Conservation (phyloP, 2,888 invertebrate species). For the Acanthosepion lycidas region DNA sequence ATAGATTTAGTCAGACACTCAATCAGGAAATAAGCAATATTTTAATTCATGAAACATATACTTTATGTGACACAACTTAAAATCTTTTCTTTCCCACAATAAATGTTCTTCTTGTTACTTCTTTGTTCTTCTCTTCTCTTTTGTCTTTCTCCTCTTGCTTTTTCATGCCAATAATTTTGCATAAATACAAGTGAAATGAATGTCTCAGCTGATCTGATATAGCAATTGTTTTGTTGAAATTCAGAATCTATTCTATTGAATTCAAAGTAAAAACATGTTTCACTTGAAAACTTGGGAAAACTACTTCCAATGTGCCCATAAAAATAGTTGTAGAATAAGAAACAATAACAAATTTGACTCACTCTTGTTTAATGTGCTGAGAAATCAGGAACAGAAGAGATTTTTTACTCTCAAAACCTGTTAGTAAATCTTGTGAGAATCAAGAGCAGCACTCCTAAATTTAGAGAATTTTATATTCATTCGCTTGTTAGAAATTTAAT, state of each 20-base stretch:
- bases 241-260: background rate
- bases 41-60: no score
- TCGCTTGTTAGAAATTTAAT: background rate
- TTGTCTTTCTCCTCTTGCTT: background rate
- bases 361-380: background rate
- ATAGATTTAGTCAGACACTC: no score
- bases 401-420: background rate
- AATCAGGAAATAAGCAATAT: no score
- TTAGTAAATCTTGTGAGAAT: background rate
- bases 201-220: background rate
- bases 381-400: background rate
- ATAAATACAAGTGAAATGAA: background rate
- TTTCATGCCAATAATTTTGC: background rate
- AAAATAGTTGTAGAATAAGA: background rate
- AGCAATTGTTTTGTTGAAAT: slow-evolving; percentile 6
- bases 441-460: background rate
- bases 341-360: background rate
- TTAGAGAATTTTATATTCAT: background rate
- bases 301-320: background rate
- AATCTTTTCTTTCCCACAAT: background rate
- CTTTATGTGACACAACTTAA: background rate
- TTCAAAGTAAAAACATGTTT: slow-evolving; percentile 17
- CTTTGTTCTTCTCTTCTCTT: background rate
- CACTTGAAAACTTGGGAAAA: background rate
- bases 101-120: background rate